These are phyloP conservation scores for Lathronympha strigana DNA, from an alignment of 2,888 invertebrate genomes.

Conservation along the genomic window DNA sequence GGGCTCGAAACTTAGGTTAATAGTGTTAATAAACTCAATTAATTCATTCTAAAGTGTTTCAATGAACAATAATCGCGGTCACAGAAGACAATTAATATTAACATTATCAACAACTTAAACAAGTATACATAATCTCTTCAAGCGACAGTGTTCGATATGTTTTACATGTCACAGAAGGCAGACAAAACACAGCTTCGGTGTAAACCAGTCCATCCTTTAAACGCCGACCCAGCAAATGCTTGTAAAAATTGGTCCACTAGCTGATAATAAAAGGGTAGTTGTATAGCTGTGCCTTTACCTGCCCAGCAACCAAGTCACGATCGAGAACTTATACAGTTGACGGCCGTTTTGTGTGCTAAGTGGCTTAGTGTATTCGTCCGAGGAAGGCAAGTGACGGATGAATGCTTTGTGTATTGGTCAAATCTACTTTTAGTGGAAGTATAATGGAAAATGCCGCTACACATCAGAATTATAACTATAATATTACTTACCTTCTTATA, in stretches of 20 bases:
- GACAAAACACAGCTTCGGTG: conserved; percentile 21
- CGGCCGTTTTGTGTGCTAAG: conserved; percentile 32
- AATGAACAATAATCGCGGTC: too few relatives aligned
- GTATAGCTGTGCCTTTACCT: conserved; percentile 25
- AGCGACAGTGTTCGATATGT: too few relatives aligned
- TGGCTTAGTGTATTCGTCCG: conserved; percentile 10
- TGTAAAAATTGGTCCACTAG: conserved; percentile 39
- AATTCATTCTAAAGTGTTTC: too few relatives aligned
- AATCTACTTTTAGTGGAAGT: neutral
- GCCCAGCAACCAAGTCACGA: conserved; percentile 32
- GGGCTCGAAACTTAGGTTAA: too few relatives aligned
- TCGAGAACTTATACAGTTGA: conserved; percentile 34
- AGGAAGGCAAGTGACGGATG: neutral
- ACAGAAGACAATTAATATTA: too few relatives aligned
- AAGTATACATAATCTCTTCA: too few relatives aligned
- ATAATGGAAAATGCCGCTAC: neutral
- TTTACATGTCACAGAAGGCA: too few relatives aligned
- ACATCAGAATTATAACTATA: too few relatives aligned
- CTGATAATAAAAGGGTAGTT: conserved; percentile 39
- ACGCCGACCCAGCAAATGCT: conserved; percentile 38
- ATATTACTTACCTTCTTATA: neutral
- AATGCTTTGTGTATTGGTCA: neutral
- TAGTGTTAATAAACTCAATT: too few relatives aligned
- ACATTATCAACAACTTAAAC: too few relatives aligned
- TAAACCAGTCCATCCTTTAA: conserved; percentile 21